Conservation (phyloP, 2,113 vertebrate genomes). For the Camelus dromedarius region DNA sequence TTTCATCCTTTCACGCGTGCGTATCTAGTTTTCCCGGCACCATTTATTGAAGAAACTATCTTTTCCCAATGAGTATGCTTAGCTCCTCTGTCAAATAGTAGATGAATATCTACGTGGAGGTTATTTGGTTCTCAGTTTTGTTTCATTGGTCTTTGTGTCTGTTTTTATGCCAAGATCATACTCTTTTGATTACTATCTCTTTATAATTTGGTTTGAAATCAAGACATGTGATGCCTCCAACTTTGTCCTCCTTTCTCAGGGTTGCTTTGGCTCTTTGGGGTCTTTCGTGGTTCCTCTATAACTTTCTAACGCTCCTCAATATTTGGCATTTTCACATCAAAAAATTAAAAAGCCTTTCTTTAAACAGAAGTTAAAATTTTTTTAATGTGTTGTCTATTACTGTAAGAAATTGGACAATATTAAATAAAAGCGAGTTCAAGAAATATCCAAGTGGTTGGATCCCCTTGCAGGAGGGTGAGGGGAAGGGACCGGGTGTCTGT, state of each 20-base stretch:
- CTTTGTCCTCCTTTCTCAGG: neutral
- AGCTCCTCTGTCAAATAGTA: neutral
- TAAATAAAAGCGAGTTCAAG: neutral
- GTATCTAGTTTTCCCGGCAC: neutral
- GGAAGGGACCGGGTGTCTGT: rapidly evolving
- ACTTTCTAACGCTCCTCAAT: neutral
- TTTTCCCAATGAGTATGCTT: neutral
- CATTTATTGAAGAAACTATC: neutral
- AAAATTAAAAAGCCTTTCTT: neutral
- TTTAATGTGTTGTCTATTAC: neutral
- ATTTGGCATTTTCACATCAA: neutral
- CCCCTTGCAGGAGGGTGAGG: neutral
- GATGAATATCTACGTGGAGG: neutral
- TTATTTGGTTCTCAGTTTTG: neutral
- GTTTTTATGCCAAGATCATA: neutral
- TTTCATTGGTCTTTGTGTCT: neutral
- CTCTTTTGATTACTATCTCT: neutral
- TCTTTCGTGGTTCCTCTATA: neutral
- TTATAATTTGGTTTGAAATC: neutral
- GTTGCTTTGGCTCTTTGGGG: neutral
- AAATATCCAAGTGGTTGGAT: rapidly evolving
- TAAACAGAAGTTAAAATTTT: neutral
- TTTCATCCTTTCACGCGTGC: neutral
- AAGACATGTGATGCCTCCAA: neutral
- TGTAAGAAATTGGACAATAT: neutral